Evolutionary conservation across 1,140 invertebrate genomes (phyloP).

Genomic region (Ctenoplectra terminalis): DNA sequence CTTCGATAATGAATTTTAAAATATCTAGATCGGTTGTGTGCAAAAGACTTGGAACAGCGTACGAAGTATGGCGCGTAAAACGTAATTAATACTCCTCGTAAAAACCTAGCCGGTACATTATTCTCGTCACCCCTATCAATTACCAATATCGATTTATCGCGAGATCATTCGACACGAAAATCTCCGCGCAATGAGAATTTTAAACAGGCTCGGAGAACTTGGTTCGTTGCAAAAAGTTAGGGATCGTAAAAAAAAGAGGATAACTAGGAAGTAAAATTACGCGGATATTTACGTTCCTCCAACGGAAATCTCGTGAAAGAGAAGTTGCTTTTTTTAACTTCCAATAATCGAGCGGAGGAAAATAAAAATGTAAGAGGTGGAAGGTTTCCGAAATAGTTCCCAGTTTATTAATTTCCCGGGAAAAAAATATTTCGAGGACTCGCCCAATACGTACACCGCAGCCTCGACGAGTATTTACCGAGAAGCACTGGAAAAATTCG

Average conservation of each 20-base stretch:
- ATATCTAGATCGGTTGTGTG: no score
- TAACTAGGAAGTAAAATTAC: background rate
- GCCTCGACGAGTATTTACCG: background rate
- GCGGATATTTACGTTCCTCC: background rate
- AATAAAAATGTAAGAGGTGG: background rate
- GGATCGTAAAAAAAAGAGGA: background rate
- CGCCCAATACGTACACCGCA: no score
- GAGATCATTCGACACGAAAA: background rate
- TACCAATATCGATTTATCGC: background rate
- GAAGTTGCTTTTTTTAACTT: background rate
- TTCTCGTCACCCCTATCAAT: background rate
- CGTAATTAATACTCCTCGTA: background rate
- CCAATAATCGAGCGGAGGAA: background rate
- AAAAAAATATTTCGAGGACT: background rate
- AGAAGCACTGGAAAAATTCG: slow-evolving; percentile 6
- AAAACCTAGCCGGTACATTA: background rate
- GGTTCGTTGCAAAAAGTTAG: background rate
- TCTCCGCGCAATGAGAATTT: background rate
- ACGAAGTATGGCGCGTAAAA: no score
- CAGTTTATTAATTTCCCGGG: background rate
- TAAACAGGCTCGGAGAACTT: background rate
- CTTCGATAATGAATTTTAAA: no score
- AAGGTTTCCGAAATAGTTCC: background rate
- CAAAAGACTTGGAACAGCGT: no score
- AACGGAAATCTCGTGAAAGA: background rate